These are phyloP conservation scores for Sitophilus oryzae DNA, from an alignment of 1,140 invertebrate genomes.

Conservation along the genomic window DNA sequence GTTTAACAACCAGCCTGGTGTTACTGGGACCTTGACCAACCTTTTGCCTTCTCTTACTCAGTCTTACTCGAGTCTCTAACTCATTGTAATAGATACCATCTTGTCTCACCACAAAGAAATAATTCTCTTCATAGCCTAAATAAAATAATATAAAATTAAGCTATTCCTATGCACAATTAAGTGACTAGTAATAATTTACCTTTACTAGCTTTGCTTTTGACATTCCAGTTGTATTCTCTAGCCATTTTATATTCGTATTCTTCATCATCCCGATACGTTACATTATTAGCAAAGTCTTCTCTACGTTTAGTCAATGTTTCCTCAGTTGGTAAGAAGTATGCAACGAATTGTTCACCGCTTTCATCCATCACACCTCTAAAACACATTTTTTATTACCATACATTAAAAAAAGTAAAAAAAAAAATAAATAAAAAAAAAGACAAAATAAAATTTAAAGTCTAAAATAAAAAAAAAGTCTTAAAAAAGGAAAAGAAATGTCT, in stretches of 20 bases:
- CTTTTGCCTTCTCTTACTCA: conserved; percentile 84
- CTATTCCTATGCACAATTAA: not conserved
- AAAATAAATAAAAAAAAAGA: too few relatives aligned
- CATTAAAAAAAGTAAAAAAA: too few relatives aligned
- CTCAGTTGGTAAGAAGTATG: conserved; percentile 93
- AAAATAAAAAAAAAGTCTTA: too few relatives aligned
- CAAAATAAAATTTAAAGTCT: too few relatives aligned
- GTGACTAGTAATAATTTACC: conserved; percentile 40
- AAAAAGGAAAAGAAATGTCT: too few relatives aligned
- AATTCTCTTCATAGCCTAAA: conserved; percentile 92
- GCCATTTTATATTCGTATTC: conserved; percentile 95
- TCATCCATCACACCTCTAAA: conserved; percentile 97
- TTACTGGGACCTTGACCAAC: conserved; percentile 67
- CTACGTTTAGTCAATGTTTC: conserved; percentile 85
- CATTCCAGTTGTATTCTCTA: conserved; percentile 96
- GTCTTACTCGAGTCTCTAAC: conserved; percentile 87
- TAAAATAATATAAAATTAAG: not conserved
- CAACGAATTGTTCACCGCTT: conserved; percentile 97
- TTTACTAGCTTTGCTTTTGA: conserved; percentile 95
- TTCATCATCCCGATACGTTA: conserved; percentile 87
- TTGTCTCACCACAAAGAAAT: conserved; percentile 89
- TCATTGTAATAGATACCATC: conserved; percentile 96
- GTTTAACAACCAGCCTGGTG: conserved; percentile 82
- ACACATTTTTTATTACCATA: too few relatives aligned
- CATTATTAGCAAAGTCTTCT: conserved; percentile 65